These are phyloP conservation scores for Tinamus guttatus DNA, from an alignment of 2,113 vertebrate species.

Conservation along the genomic window DNA sequence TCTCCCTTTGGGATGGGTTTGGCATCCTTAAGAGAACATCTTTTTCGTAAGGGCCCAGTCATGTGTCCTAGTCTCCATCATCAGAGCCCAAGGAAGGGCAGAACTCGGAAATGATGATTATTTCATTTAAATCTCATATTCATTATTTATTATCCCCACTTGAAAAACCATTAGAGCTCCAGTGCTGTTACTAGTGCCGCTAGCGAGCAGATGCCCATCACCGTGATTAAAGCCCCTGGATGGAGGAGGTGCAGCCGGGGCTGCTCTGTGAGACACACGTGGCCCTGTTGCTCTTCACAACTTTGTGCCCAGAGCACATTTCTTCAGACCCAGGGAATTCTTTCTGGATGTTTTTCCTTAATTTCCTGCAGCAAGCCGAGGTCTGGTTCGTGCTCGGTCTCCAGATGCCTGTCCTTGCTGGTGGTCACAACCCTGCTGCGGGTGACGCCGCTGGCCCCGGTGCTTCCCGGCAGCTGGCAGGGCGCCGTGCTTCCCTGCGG, in stretches of 20 bases:
- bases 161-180: not conserved
- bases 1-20: not conserved
- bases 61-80: not conserved
- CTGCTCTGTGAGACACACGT: not conserved
- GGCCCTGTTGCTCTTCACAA: not conserved
- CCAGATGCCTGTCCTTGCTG: not conserved
- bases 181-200: not conserved
- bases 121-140: not conserved
- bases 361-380: not conserved
- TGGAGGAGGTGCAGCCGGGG: not conserved
- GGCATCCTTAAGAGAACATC: not conserved
- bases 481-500: not conserved
- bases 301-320: not conserved
- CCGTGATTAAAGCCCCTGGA: fast-evolving
- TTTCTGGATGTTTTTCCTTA: not conserved
- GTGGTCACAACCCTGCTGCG: not conserved
- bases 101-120: not conserved
- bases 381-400: not conserved
- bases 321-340: not conserved
- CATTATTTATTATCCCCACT: not conserved
- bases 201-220: not conserved
- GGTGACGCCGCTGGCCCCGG: not conserved
- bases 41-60: not conserved
- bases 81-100: not conserved
- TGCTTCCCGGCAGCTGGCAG: not conserved